Evolutionary conservation across 2,797 vertebrate species (phyloP).

Genomic region (Decapterus maruadsi): DNA sequence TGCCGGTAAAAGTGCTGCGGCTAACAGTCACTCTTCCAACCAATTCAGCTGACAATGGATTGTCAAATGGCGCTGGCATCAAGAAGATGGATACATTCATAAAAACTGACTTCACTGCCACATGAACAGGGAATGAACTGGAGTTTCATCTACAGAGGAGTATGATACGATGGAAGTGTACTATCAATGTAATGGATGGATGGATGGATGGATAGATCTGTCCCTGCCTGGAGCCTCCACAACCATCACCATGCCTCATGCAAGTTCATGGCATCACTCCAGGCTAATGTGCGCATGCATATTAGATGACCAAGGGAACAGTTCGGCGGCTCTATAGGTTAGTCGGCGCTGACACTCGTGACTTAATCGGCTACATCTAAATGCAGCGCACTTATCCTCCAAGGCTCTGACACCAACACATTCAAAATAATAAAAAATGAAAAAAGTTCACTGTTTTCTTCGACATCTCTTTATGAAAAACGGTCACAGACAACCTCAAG

Average conservation of each 20-base stretch:
- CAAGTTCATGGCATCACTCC: constrained; percentile 33
- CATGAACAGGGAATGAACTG: constrained; percentile 63
- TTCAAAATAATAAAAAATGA: background rate
- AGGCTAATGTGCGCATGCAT: constrained; percentile 35
- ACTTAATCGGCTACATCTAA: constrained; percentile 52
- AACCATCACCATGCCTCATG: background rate
- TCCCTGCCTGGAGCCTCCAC: background rate
- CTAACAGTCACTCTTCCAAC: constrained; percentile 51
- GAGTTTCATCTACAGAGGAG: constrained; percentile 57
- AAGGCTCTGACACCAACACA: constrained; percentile 1
- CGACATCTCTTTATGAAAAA: constrained; percentile 24
- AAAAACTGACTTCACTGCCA: constrained; percentile 57
- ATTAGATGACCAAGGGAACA: constrained; percentile 44
- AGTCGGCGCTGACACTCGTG: constrained; percentile 23
- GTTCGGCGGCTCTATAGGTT: constrained; percentile 33
- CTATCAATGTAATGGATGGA: constrained; percentile 5
- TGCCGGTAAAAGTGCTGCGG: constrained; percentile 30
- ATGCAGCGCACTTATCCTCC: constrained; percentile 10
- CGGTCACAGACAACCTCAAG: constrained; percentile 3
- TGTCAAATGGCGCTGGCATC: constrained; percentile 55
- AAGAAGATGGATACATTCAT: constrained; percentile 67
- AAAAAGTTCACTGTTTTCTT: constrained; percentile 10
- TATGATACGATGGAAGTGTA: constrained; percentile 23
- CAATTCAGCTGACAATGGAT: constrained; percentile 64
- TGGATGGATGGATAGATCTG: background rate